Evolutionary conservation across 2,113 vertebrate genomes (phyloP), one percentile per base, ranked within the genome.

Genomic region (Chaetodon auriga): DNA sequence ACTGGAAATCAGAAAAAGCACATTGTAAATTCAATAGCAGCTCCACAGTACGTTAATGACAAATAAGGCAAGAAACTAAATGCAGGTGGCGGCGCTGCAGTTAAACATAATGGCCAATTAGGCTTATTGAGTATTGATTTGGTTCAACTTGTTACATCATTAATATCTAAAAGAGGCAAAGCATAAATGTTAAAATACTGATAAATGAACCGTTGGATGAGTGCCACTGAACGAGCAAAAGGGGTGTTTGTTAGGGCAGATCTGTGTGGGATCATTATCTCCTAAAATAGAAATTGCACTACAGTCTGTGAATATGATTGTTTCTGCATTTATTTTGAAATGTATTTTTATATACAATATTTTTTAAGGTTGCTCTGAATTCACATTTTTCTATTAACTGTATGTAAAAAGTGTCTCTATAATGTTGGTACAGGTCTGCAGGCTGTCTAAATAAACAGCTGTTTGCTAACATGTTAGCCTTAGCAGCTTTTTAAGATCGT

Each of bases 41-140:
- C 43, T 45, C 55, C 25, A 19, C n/a, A 19, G 19, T 30, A 46
- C 19, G n/a, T 10, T 35, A 14, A 57, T 19, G 53, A 23, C 21
- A 36, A 68, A 25, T 46, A 23, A 16, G 15, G 49, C 21, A 55
- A 71, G 53, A 12, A 72, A 45, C 4, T 25, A 25, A 12, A 12
- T 51, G 10, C 11, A 21, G 66, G 35, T 57, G 53, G 21, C 36
- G 23, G 2, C 6, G 3, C 38, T 58, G 16, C 41, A 46, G 11
- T 16, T 15, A 36, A 62, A 49, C 58, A 48, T 46, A 25, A 71
- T 25, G 12, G 25, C 16, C 71, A 48, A 46, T 58, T 58, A 30
- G 15, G 21, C 54, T 73, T 23, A 60, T 58, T 58, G 21, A 58
- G 23, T 46, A 60, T 62, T 75, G 72, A 62, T 38, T 61, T 51